A percentile compares a stretch with the other conserved stretches of the same genome.
Conservation (phyloP, 2,888 invertebrate genomes). For the Drosophila borealis region DNA sequence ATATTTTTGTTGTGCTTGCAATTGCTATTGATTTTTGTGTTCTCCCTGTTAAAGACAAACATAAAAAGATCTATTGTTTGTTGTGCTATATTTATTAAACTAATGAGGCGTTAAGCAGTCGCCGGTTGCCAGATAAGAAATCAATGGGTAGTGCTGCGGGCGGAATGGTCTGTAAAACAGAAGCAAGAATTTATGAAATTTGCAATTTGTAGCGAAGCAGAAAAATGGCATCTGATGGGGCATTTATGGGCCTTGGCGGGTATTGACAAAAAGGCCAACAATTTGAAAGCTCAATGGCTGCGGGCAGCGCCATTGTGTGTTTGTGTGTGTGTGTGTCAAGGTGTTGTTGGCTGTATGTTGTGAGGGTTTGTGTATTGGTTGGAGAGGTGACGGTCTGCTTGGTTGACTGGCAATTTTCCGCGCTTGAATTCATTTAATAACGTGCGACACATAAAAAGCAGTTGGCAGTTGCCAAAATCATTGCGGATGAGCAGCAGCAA, state of each 20-base stretch:
- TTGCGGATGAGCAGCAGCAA: conserved; percentile 43
- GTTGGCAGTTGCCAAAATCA: conserved; percentile 76
- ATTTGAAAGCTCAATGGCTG: conserved; percentile 51
- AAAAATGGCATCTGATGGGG: conserved; percentile 60
- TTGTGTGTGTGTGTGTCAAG: conserved; percentile 26
- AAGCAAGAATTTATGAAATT: conserved; percentile 57
- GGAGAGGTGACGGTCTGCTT: conserved; percentile 1
- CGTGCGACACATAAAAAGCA: conserved; percentile 78
- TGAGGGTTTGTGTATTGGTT: conserved; percentile 13
- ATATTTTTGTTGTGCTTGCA: neutral
- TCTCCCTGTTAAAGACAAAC: conserved; percentile 3
- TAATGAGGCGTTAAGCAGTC: conserved; percentile 57
- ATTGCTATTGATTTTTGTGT: conserved; percentile 5
- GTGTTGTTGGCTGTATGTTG: conserved; percentile 29
- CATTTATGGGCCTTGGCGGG: conserved; percentile 42
- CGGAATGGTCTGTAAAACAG: conserved; percentile 14
- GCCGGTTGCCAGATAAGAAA: conserved; percentile 23
- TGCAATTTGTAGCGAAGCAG: conserved; percentile 65
- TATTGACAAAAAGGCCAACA: conserved; percentile 58
- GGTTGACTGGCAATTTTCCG: conserved; percentile 62
- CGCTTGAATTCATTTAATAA: conserved; percentile 80
- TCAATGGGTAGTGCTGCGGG: neutral
- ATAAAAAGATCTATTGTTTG: conserved; percentile 34
- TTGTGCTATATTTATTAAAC: conserved; percentile 51
- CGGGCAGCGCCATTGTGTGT: conserved; percentile 30